Base-by-base conservation (phyloP, 2,888 invertebrate species). In the Tipula helvola region DNA sequence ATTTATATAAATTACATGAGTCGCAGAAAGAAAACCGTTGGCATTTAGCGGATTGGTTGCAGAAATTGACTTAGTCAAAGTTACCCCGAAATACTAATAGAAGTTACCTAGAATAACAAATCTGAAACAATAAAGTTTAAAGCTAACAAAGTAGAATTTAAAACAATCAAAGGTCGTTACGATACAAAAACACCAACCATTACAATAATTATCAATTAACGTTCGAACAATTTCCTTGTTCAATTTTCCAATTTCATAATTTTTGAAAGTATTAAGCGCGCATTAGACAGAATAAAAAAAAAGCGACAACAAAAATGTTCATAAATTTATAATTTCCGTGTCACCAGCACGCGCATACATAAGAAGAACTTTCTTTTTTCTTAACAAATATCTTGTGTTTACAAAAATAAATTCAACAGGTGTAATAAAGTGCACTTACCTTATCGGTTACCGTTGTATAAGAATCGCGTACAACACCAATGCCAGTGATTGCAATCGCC, bases 401-500 rank as follows among this genome's bases (percentile, higher is more conserved):
- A 28, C 28, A 28, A 28, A 28, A 39, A 39, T 39, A 5, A 39
- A 39, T 7, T 5, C 39, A 39, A 7, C 39, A 39, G 3, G 39
- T 39, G 39, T 7, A 7, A 39, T 39, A 7, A 5, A 39, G 7
- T 7, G 7, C 5, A 7, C 87, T 88, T 83, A 89, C 89, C 89
- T 88, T 84, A 39, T 39, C 84, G 7, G 36, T 36, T 39, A 41
- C 36, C 12, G 90, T 88, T 86, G 90, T 90, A 88, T 90, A 91
- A 83, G 91, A 89, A 88, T 91, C 91, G 36, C 91, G 89, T n/a
- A 91, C 90, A 42, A 91, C 88, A 10, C 91, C 91, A 87, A 90
- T 90, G 12, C 92, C 91, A 39, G 91, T 90, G 87, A 91, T 90
- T 36, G 91, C 92, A 88, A 91, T 87, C 5, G 91, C 92, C 87